These are phyloP conservation scores for Ceratosolen solmsi DNA, from an alignment of 1,140 invertebrate species.

Conservation along the genomic window DNA sequence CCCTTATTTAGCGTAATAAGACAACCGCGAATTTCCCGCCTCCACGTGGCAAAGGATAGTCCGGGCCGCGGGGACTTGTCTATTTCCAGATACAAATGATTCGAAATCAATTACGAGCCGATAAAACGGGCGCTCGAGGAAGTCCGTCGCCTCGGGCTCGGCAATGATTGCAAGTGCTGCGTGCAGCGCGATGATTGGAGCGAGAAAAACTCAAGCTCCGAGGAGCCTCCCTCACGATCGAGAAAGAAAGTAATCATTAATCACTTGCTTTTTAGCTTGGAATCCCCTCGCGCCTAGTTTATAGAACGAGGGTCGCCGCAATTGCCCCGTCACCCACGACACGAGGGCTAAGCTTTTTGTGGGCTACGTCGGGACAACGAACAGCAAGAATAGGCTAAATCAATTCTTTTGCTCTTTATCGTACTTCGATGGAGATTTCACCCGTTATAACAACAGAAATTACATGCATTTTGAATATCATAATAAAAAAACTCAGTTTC, in stretches of 20 bases:
- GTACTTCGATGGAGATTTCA: too few relatives aligned
- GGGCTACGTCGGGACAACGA: conserved; percentile 11
- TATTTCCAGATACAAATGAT: conserved; percentile 57
- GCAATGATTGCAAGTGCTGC: conserved; percentile 4
- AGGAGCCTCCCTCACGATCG: neutral
- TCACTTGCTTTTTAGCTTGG: conserved; percentile 71
- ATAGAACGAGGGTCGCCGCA: conserved; percentile 69
- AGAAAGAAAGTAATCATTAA: conserved; percentile 67
- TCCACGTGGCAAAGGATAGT: too few relatives aligned
- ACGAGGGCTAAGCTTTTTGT: conserved; percentile 57
- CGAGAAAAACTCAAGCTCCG: conserved; percentile 4
- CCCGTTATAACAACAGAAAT: conserved; percentile 16
- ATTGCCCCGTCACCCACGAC: conserved; percentile 68
- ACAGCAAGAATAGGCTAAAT: conserved; percentile 22
- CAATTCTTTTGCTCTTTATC: conserved; percentile 30
- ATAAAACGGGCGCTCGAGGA: conserved; percentile 59
- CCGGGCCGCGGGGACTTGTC: too few relatives aligned
- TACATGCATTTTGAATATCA: too few relatives aligned
- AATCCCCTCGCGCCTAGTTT: conserved; percentile 72
- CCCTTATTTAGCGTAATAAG: too few relatives aligned
- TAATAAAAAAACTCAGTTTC: too few relatives aligned
- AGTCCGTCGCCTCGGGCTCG: conserved; percentile 41
- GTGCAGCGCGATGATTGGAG: conserved; percentile 32
- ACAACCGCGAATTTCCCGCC: too few relatives aligned
- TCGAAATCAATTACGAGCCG: conserved; percentile 66